These are phyloP conservation scores for Cephalotes varians DNA, from an alignment of 2,888 invertebrate genomes.

Conservation along the genomic window DNA sequence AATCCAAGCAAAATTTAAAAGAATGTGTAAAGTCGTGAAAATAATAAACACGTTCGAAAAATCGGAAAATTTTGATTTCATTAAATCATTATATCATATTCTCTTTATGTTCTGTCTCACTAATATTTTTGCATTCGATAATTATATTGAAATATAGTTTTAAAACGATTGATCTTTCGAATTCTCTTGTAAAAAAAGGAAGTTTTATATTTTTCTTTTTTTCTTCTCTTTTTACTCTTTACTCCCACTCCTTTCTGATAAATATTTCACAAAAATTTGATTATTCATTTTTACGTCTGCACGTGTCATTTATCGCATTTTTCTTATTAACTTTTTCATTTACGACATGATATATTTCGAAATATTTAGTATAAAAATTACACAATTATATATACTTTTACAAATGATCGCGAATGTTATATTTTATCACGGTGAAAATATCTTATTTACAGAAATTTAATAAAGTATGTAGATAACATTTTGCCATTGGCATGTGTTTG, in stretches of 20 bases:
- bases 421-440: not conserved
- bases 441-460: not conserved
- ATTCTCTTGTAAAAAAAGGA: not conserved
- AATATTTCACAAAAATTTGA: not conserved
- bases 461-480: not conserved
- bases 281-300: not conserved
- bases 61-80: not conserved
- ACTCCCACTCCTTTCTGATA: not conserved
- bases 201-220: not conserved
- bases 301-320: not conserved
- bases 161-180: not conserved
- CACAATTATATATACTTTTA: not conserved
- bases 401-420: not conserved
- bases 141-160: not conserved
- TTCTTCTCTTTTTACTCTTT: not conserved
- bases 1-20: not conserved
- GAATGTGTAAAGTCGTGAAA: not conserved
- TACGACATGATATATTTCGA: not conserved
- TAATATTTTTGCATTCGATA: not conserved
- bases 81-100: not conserved
- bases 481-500: not conserved
- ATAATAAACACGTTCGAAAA: not conserved
- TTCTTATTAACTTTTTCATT: not conserved
- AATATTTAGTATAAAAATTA: not conserved
- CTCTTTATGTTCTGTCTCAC: not conserved